phyloP scores from a whole-genome alignment of 35 echinoderm and acorn worm genomes.

The Holothuria glaberrima region DNA sequence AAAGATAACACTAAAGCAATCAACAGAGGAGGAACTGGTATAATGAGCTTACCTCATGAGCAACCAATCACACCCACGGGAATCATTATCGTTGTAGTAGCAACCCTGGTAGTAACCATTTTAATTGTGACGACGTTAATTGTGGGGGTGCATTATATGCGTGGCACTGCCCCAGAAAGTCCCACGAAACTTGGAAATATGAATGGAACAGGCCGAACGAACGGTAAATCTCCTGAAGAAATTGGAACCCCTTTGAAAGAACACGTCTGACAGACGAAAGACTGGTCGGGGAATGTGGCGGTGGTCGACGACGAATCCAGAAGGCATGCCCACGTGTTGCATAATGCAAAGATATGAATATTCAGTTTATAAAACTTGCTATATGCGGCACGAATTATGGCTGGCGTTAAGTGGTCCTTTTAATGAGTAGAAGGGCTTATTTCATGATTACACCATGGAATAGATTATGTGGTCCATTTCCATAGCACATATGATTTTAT shows the following conservation, averaged over 20 bases:
- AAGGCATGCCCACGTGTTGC: too few species aligned
- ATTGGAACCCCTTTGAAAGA: constrained; percentile 33
- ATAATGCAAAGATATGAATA: too few species aligned
- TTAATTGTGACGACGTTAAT: constrained; percentile 38
- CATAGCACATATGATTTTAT: too few species aligned
- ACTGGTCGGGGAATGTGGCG: too few species aligned
- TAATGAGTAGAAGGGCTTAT: too few species aligned
- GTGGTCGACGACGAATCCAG: too few species aligned
- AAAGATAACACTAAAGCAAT: not conserved
- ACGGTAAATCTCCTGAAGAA: constrained; percentile 20
- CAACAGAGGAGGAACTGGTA: not conserved
- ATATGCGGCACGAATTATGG: too few species aligned
- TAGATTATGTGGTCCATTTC: too few species aligned
- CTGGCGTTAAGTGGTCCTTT: too few species aligned
- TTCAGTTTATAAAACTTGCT: too few species aligned
- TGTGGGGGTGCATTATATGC: constrained; percentile 49
- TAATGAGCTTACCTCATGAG: not conserved
- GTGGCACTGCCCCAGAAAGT: constrained; percentile 27
- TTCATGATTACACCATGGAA: too few species aligned
- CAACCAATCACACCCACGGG: constrained; percentile 35
- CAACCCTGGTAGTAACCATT: constrained; percentile 43
- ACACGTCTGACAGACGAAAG: constrained; percentile 22
- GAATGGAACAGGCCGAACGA: not conserved
- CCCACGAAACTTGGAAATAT: not conserved
- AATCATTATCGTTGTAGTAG: constrained; percentile 24